Evolutionary conservation across 2,113 vertebrate species (phyloP).

Genomic region (Tachycineta bicolor): DNA sequence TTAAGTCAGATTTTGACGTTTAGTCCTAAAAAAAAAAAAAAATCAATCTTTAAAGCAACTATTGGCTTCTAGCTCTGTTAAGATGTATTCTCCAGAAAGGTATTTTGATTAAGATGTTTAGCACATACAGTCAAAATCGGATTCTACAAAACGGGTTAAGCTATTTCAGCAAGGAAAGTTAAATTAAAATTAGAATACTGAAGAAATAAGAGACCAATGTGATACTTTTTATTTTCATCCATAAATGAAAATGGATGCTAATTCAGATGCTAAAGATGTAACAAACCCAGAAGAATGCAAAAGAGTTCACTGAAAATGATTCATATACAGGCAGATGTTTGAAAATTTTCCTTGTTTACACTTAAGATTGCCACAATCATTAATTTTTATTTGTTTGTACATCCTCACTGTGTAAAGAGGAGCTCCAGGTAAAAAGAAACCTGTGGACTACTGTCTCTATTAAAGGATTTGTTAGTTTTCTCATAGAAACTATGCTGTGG

Average conservation of each 20-base stretch:
- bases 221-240: background rate
- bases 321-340: background rate
- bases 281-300: background rate
- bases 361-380: background rate
- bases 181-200: background rate
- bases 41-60: background rate
- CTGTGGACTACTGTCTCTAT: background rate
- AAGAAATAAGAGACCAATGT: background rate
- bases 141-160: background rate
- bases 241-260: background rate
- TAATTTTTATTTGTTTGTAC: background rate
- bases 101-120: background rate
- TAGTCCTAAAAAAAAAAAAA: background rate
- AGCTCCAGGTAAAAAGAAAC: background rate
- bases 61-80: background rate
- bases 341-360: background rate
- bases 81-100: background rate
- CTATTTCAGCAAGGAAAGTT: background rate
- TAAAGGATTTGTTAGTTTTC: background rate
- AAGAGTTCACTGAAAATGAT: background rate
- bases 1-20: conserved; percentile 1
- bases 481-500: background rate
- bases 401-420: background rate
- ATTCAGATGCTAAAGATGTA: background rate
- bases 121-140: background rate